Evolutionary conservation across 2,888 invertebrate species (phyloP).

Genomic region (Trachelus troglodyta): DNA sequence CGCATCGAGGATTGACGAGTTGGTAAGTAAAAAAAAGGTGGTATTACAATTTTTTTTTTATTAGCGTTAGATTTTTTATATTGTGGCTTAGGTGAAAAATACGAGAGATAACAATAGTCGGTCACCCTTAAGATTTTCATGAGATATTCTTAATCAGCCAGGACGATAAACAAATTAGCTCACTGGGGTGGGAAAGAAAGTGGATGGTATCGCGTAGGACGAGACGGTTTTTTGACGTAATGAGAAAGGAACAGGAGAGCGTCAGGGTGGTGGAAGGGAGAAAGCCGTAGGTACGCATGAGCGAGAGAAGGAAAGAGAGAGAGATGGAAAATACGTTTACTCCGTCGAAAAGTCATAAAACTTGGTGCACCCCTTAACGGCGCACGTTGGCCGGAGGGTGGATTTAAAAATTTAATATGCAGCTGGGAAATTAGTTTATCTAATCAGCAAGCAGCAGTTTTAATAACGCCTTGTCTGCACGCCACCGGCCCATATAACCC

Average conservation of each 20-base stretch:
- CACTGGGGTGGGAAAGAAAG: neutral
- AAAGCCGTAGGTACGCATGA: conserved; percentile 17
- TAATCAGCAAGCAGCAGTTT: conserved; percentile 47
- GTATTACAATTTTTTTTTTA: too few species aligned
- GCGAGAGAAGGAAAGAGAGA: conserved; percentile 1
- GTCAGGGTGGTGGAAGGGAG: conserved; percentile 21
- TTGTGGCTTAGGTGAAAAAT: neutral
- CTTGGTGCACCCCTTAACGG: neutral
- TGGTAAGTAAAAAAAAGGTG: too few species aligned
- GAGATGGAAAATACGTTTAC: conserved; percentile 1
- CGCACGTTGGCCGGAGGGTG: neutral
- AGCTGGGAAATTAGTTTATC: conserved; percentile 43
- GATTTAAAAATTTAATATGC: conserved; percentile 43
- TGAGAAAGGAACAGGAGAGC: conserved; percentile 3
- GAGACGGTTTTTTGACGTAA: neutral
- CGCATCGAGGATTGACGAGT: too few species aligned
- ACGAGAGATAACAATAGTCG: neutral
- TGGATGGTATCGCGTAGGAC: neutral
- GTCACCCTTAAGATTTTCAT: neutral
- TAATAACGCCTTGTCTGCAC: conserved; percentile 35
- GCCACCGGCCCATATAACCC: conserved; percentile 4
- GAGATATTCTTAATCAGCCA: neutral
- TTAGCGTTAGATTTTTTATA: neutral
- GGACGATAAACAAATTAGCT: neutral
- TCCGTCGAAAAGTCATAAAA: conserved; percentile 10